Conservation (phyloP, 2,113 vertebrate genomes). For the Cryptomyrus ogoouensis region DNA sequence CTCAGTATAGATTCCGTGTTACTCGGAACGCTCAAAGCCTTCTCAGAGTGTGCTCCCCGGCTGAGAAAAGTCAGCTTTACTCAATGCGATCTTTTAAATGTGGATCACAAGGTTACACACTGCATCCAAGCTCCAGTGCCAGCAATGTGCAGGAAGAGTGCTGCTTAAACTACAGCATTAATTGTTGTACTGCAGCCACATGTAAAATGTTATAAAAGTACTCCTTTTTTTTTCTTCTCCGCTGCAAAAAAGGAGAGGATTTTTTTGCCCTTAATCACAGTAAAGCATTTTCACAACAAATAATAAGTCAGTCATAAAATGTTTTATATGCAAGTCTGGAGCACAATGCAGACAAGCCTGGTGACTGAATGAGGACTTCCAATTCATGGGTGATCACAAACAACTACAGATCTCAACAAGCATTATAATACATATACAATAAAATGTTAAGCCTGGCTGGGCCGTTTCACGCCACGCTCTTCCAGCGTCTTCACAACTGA, state of each 20-base stretch:
- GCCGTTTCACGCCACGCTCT: background rate
- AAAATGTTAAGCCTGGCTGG: background rate
- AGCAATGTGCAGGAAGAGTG: background rate
- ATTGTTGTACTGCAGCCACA: background rate
- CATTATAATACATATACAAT: background rate
- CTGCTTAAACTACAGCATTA: background rate
- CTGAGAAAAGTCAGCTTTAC: background rate
- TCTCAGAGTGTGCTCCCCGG: background rate
- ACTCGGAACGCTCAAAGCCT: background rate
- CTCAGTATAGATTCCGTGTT: background rate
- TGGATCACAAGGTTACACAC: background rate
- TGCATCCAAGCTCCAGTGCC: background rate
- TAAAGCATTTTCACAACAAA: background rate
- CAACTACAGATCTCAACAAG: background rate
- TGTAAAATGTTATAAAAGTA: background rate
- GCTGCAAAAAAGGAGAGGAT: background rate
- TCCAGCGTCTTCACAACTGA: background rate
- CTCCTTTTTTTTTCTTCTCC: background rate
- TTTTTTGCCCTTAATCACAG: background rate
- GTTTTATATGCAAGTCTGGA: background rate
- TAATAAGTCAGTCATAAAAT: background rate
- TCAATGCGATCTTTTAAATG: background rate
- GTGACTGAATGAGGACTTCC: background rate
- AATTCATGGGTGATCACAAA: background rate
- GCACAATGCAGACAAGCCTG: background rate